Conservation (phyloP, 2,113 vertebrate genomes). For the Leptobrachium ailaonicum region DNA sequence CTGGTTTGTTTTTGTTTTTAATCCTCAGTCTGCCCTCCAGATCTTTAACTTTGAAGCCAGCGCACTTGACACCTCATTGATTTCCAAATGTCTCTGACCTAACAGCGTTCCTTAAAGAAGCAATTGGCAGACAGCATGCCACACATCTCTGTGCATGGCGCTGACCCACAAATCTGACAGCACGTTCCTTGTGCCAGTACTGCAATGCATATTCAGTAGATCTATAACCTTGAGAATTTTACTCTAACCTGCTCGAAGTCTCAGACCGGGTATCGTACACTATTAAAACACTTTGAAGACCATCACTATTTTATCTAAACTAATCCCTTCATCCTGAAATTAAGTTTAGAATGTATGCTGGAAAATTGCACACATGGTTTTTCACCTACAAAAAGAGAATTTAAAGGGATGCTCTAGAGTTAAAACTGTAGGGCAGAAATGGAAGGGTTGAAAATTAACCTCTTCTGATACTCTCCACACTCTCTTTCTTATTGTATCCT, state of each 20-base stretch:
- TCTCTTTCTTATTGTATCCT: no score
- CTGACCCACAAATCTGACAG: conserved; percentile 13
- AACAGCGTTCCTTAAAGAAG: conserved; percentile 26
- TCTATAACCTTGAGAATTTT: not conserved
- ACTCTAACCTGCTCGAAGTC: not conserved
- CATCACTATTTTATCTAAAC: no score
- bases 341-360: no score
- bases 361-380: no score
- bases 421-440: no score
- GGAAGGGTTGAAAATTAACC: no score
- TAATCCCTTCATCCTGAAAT: no score
- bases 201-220: not conserved
- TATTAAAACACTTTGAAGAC: no score
- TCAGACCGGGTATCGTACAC: not conserved
- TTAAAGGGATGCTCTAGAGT: no score
- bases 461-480: no score
- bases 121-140: conserved; percentile 10
- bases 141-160: conserved; percentile 37
- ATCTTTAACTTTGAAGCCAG: conserved; percentile 22
- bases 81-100: conserved; percentile 30
- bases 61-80: conserved; percentile 38
- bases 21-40: conserved; percentile 5
- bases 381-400: no score
- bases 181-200: not conserved
- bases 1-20: conserved; percentile 25